These are phyloP conservation scores for Spialia ferax DNA, from an alignment of 2,888 invertebrate species.

Conservation along the genomic window DNA sequence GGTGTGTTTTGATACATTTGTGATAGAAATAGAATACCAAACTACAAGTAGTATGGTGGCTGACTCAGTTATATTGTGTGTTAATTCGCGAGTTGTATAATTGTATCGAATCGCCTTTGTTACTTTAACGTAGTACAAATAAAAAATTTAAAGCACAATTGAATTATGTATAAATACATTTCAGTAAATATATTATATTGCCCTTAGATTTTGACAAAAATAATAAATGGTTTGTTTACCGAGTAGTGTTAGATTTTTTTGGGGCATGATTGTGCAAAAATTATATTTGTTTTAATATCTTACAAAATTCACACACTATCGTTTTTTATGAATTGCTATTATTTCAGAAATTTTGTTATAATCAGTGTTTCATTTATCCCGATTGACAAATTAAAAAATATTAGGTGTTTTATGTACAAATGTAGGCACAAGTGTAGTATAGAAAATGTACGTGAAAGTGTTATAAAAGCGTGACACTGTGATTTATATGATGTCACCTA, in stretches of 20 bases:
- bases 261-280: neutral
- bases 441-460: too few species aligned
- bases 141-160: constrained; percentile 30
- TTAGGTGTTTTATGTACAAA: too few species aligned
- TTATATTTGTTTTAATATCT: neutral
- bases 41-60: constrained; percentile 9
- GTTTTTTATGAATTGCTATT: neutral
- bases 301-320: neutral
- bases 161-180: constrained; percentile 1
- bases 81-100: neutral
- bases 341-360: neutral
- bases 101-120: constrained; percentile 14
- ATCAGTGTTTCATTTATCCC: neutral
- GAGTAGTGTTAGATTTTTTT: neutral
- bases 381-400: neutral
- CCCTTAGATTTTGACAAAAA: neutral
- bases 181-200: neutral
- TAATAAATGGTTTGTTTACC: neutral
- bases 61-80: neutral
- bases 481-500: too few species aligned
- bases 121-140: constrained; percentile 33
- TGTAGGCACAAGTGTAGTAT: too few species aligned
- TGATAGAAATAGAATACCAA: constrained; percentile 40
- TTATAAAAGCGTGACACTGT: too few species aligned
- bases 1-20: constrained; percentile 32